These are phyloP conservation scores for Branchellion lobata DNA, from an alignment of 2,888 invertebrate genomes.

Conservation along the genomic window DNA sequence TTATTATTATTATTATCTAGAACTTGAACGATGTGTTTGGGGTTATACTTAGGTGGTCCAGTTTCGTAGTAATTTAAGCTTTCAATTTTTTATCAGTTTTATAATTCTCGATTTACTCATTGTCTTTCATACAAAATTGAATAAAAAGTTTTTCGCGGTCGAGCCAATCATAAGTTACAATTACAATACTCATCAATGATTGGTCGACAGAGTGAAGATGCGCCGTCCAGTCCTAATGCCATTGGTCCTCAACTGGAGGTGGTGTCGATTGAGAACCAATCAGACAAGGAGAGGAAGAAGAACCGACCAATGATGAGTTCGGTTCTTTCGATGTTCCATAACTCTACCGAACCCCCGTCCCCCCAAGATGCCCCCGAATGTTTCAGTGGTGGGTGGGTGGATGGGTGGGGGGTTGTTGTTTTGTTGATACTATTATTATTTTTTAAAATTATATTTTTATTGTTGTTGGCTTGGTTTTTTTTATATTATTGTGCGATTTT, in stretches of 20 bases:
- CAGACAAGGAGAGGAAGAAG: constrained; percentile 63
- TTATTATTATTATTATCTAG: too few relatives aligned
- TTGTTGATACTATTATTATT: background rate
- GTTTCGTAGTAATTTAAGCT: too few relatives aligned
- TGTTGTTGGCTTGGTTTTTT: background rate
- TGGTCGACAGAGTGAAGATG: background rate
- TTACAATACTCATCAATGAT: too few relatives aligned
- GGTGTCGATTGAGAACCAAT: constrained; percentile 75
- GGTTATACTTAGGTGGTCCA: too few relatives aligned
- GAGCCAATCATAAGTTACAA: too few relatives aligned
- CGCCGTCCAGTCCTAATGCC: background rate
- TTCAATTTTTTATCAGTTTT: too few relatives aligned
- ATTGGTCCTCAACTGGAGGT: constrained; percentile 64
- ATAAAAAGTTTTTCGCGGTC: too few relatives aligned
- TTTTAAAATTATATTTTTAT: background rate
- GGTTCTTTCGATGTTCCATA: constrained; percentile 31
- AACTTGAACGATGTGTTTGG: too few relatives aligned
- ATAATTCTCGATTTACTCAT: too few relatives aligned
- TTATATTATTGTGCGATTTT: too few relatives aligned
- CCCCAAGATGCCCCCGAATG: constrained; percentile 60
- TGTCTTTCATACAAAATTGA: too few relatives aligned
- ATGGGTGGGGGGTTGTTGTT: background rate
- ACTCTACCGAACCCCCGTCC: constrained; percentile 44
- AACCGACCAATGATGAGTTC: constrained; percentile 20
- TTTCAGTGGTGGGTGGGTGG: constrained; percentile 53